Conservation (phyloP, 2,797 vertebrate species). For the Muscicapa comitata region DNA sequence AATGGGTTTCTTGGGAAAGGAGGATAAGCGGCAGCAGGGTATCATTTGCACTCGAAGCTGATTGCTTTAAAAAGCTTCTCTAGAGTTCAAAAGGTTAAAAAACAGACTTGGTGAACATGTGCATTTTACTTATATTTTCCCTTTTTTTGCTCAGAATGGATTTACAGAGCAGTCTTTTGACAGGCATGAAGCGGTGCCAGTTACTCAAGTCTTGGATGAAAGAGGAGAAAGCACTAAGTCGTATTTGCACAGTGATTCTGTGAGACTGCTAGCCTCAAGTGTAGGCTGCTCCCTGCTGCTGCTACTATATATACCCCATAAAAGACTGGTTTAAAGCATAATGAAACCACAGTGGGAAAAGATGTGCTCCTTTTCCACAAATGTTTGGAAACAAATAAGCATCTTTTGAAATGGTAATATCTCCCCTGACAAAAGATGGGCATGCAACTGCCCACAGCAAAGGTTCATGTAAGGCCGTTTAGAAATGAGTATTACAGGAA, state of each 20-base stretch:
- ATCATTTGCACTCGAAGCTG: background rate
- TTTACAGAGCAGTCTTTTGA: conserved; percentile 41
- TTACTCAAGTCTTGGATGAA: background rate
- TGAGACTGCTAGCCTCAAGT: conserved; percentile 36
- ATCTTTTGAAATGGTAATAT: background rate
- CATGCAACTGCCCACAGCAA: background rate
- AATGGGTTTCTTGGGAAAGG: conserved; percentile 38
- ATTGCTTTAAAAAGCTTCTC: background rate
- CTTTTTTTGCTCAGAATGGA: background rate
- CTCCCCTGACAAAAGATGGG: background rate
- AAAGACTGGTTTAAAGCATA: background rate
- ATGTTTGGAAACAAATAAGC: background rate
- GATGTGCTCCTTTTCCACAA: background rate
- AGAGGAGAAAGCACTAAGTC: background rate
- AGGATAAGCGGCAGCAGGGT: background rate
- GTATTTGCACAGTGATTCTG: conserved; percentile 1
- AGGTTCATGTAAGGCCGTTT: background rate
- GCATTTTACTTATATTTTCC: background rate
- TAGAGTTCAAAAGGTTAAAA: conserved; percentile 24
- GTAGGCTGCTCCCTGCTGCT: conserved; percentile 35
- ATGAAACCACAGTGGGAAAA: background rate
- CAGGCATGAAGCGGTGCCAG: conserved; percentile 15
- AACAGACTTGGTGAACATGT: background rate
- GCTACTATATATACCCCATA: conserved; percentile 15
- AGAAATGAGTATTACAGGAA: background rate